These are phyloP conservation scores for Phymanthus crucifer DNA, from an alignment of 92 coral and sea anemone species.

Conservation along the genomic window DNA sequence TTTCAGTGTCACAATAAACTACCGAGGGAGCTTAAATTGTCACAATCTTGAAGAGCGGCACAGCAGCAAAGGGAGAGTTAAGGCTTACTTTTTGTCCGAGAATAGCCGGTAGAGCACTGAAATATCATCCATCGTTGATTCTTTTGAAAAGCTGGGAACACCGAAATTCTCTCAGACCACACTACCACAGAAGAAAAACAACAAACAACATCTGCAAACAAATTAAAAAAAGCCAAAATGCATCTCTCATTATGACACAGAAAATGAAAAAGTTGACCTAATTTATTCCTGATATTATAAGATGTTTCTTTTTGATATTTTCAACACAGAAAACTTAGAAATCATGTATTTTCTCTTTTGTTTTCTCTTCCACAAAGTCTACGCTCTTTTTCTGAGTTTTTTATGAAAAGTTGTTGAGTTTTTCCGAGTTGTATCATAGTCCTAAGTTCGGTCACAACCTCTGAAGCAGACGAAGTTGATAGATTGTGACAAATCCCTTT, in stretches of 20 bases:
- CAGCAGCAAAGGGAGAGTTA: not conserved
- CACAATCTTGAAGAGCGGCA: slow-evolving; percentile 44
- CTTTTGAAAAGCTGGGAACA: not conserved
- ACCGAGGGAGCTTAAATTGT: slow-evolving; percentile 45
- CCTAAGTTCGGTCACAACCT: slow-evolving; percentile 21
- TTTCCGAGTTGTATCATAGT: not conserved
- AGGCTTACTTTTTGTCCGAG: slow-evolving; percentile 4
- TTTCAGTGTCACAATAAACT: slow-evolving; percentile 53
- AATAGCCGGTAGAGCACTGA: slow-evolving; percentile 3
- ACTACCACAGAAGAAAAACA: slow-evolving; percentile 15
- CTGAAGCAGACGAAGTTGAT: slow-evolving; percentile 46
- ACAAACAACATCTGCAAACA: slow-evolving; percentile 16
- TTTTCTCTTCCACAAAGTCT: not conserved
- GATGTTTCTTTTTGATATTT: not conserved
- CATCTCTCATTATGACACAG: not conserved
- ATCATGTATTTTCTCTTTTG: not conserved
- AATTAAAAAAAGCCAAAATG: slow-evolving; percentile 21
- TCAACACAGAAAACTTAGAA: not conserved
- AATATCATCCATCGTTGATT: slow-evolving; percentile 10
- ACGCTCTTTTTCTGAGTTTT: not conserved
- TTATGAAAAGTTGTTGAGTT: not conserved
- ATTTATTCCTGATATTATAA: not conserved
- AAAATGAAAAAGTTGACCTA: not conserved
- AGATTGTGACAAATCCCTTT: slow-evolving; percentile 87
- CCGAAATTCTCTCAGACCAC: slow-evolving; percentile 14